Conservation (phyloP, 2,797 vertebrate genomes). For the Cirrhinus molitorella region DNA sequence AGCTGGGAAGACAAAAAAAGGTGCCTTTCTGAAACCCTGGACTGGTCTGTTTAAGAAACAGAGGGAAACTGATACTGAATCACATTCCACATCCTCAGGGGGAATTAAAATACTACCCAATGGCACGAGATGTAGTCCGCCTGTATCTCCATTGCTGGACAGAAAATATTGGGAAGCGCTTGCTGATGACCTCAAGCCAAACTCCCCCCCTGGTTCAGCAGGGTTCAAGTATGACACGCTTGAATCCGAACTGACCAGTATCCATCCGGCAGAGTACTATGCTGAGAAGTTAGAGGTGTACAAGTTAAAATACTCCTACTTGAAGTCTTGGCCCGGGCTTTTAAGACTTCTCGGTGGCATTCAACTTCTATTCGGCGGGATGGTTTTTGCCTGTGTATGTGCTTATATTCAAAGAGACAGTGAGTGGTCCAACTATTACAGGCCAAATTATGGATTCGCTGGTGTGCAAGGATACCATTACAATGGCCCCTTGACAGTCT, state of each 20-base stretch:
- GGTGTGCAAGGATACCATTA: constrained; percentile 75
- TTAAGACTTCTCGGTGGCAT: constrained; percentile 79
- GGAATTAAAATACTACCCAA: constrained; percentile 71
- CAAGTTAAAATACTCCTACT: constrained; percentile 75
- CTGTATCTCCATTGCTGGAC: constrained; percentile 72
- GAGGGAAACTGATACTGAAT: constrained; percentile 48
- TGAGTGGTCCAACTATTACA: constrained; percentile 79
- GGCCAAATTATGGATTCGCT: constrained; percentile 64
- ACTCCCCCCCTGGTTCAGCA: not conserved
- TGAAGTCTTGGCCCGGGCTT: constrained; percentile 83
- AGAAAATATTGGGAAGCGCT: constrained; percentile 58
- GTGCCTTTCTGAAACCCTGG: constrained; percentile 74
- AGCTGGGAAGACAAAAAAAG: constrained; percentile 64
- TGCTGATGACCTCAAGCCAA: constrained; percentile 54
- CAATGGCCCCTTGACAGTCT: constrained; percentile 82
- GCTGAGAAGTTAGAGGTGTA: constrained; percentile 78
- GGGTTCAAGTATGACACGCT: constrained; percentile 36
- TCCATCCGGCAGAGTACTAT: constrained; percentile 76
- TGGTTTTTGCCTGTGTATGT: constrained; percentile 81
- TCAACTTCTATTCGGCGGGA: constrained; percentile 81
- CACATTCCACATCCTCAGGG: constrained; percentile 51
- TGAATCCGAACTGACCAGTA: constrained; percentile 71
- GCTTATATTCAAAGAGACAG: constrained; percentile 84
- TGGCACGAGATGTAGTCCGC: constrained; percentile 75
- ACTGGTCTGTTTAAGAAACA: constrained; percentile 63